Evolutionary conservation across 2,888 invertebrate species (phyloP).

Genomic region (Omphaloscelis lunosa): DNA sequence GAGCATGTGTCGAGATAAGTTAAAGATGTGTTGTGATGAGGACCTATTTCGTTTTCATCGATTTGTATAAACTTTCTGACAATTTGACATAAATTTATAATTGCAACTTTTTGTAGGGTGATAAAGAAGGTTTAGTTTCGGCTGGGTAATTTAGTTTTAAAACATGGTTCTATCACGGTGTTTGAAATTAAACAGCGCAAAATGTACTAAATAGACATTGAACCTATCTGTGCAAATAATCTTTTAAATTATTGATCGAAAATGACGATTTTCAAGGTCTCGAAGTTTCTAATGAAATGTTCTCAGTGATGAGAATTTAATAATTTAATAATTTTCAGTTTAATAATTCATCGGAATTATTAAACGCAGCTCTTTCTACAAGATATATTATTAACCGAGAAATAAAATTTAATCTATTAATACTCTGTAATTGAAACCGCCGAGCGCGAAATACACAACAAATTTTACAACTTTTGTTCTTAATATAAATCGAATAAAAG

Average conservation of each 20-base stretch:
- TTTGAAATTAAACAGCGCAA: neutral
- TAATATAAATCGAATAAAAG: neutral
- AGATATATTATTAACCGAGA: conserved; percentile 43
- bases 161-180: neutral
- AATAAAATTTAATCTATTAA: conserved; percentile 41
- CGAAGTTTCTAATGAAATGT: conserved; percentile 33
- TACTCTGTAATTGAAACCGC: conserved; percentile 26
- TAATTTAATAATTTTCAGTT: no score
- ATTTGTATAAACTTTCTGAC: no score
- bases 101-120: no score
- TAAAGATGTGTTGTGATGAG: no score
- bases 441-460: neutral
- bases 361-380: conserved; percentile 1
- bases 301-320: no score
- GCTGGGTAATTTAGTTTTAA: neutral
- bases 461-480: conserved; percentile 9
- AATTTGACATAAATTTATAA: no score
- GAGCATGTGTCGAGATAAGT: no score
- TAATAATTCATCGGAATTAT: conserved; percentile 8
- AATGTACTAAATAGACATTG: neutral
- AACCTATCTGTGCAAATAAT: no score
- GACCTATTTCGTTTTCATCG: no score
- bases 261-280: conserved; percentile 9
- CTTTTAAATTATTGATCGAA: neutral
- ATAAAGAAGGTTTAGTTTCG: no score